A percentile compares a stretch with the other conserved stretches of the same genome.
These are phyloP conservation scores for Dromiciops gliroides DNA, from an alignment of 2,113 vertebrate genomes.

Conservation along the genomic window DNA sequence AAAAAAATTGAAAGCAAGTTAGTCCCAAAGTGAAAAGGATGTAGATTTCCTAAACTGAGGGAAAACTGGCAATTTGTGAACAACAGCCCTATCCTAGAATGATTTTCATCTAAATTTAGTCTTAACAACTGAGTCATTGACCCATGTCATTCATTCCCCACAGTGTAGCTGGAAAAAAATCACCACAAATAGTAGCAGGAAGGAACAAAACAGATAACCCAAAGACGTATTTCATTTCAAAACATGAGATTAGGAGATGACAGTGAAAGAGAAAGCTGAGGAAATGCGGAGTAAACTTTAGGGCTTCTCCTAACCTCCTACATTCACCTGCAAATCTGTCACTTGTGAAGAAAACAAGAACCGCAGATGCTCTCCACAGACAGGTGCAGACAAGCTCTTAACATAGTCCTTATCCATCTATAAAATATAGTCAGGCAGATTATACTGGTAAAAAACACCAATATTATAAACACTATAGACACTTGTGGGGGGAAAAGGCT, in stretches of 20 bases:
- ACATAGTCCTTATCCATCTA: not conserved
- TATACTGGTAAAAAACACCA: not conserved
- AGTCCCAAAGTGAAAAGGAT: not conserved
- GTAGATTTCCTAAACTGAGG: not conserved
- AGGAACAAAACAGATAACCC: not conserved
- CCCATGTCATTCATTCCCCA: not conserved
- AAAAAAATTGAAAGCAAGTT: not conserved
- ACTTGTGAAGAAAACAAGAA: not conserved
- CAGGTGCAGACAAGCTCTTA: not conserved
- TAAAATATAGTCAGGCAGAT: accelerated
- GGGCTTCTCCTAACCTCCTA: not conserved
- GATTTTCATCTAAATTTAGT: not conserved
- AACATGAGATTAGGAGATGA: not conserved
- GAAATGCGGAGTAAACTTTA: not conserved
- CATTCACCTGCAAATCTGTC: not conserved
- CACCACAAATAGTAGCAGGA: not conserved
- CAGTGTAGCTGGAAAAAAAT: not conserved
- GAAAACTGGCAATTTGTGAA: not conserved
- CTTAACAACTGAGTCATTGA: not conserved
- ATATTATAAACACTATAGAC: not conserved
- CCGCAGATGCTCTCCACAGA: not conserved
- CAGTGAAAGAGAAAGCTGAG: not conserved
- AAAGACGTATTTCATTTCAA: not conserved
- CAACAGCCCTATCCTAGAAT: not conserved
- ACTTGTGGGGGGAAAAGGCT: not conserved